Percentiles rank a stretch among this genome's conserved stretches.
phyloP scores from a whole-genome alignment of 2,888 invertebrate genomes.

The Hypomecis punctinalis region DNA sequence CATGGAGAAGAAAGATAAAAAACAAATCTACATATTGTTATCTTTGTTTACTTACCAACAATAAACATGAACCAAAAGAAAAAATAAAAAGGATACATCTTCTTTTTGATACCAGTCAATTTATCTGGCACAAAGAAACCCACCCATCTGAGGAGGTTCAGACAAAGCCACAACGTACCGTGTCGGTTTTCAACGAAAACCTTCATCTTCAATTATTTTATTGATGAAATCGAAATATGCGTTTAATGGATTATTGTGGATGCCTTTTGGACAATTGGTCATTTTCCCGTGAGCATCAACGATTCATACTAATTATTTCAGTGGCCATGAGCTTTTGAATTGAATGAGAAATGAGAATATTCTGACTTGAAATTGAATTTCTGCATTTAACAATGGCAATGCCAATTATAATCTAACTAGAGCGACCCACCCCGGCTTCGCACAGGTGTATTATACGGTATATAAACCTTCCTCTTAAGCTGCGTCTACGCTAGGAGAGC shows the following conservation, averaged over 20 bases:
- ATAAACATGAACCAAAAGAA: conserved; percentile 46
- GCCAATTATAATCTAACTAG: too few species aligned
- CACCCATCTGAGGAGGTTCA: conserved; percentile 43
- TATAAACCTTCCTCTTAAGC: too few species aligned
- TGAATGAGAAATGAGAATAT: not conserved
- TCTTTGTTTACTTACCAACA: conserved; percentile 44
- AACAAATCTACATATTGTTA: too few species aligned
- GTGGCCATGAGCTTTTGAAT: conserved; percentile 28
- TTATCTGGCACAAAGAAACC: conserved; percentile 44
- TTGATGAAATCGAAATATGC: not conserved
- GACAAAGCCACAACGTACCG: conserved; percentile 38
- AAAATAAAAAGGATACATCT: conserved; percentile 38
- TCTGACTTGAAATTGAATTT: too few species aligned
- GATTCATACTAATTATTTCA: not conserved
- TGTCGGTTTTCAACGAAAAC: conserved; percentile 45
- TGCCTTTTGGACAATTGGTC: not conserved
- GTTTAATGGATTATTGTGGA: not conserved
- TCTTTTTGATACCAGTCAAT: conserved; percentile 14
- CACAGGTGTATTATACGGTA: too few species aligned
- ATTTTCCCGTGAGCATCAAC: not conserved
- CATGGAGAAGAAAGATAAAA: not conserved
- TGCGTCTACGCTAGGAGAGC: too few species aligned
- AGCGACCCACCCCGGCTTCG: too few species aligned
- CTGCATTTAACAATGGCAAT: too few species aligned
- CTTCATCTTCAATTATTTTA: conserved; percentile 44